These are phyloP conservation scores for Pavo muticus DNA, from an alignment of 2,113 vertebrate genomes.

Conservation along the genomic window DNA sequence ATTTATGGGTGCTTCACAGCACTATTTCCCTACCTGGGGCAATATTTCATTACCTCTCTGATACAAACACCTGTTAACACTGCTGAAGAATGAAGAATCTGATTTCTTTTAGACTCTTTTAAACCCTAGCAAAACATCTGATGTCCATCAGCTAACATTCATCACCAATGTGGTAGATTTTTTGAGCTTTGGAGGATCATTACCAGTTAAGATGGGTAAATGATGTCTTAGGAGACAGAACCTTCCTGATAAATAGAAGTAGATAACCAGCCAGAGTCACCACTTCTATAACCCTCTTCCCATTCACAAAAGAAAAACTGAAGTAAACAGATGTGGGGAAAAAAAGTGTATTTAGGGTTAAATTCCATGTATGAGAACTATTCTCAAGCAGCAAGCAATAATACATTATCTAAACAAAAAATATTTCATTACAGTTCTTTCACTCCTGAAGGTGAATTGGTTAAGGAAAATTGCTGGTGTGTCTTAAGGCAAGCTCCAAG, in stretches of 20 bases:
- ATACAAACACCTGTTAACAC: background rate
- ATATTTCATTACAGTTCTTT: background rate
- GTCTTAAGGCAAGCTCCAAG: background rate
- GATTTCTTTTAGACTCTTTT: background rate
- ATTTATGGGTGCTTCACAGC: background rate
- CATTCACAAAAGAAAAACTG: background rate
- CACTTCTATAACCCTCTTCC: background rate
- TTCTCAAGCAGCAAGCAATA: background rate
- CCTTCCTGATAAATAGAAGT: background rate
- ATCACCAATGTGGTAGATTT: background rate
- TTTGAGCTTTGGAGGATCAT: background rate
- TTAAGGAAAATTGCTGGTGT: background rate
- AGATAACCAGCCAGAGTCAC: background rate
- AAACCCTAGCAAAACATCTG: constrained; percentile 31
- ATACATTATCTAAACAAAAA: background rate
- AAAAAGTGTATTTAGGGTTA: background rate
- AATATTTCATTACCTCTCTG: background rate
- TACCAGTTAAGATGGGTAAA: constrained; percentile 10
- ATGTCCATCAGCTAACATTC: constrained; percentile 34
- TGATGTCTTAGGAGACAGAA: background rate
- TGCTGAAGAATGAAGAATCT: constrained; percentile 25
- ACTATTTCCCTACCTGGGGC: background rate
- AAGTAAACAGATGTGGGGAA: background rate
- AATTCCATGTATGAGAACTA: background rate
- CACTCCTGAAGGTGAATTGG: background rate